Conservation (phyloP, 2,888 invertebrate genomes). For the Corbicula japonica region DNA sequence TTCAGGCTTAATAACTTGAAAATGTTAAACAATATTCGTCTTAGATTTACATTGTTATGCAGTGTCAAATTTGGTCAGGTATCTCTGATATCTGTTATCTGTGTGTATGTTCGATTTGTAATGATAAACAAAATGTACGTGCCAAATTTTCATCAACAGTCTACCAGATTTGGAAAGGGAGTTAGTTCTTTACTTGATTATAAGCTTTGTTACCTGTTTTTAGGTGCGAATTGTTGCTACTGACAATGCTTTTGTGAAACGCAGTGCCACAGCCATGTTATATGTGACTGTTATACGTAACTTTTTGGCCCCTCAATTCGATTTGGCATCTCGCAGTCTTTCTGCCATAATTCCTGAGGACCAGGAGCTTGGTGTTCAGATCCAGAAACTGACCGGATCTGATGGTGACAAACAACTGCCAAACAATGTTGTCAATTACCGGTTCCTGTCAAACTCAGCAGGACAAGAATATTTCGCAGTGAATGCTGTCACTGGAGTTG, state of each 20-base stretch:
- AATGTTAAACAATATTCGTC: too few relatives aligned
- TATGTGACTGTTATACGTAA: conserved; percentile 75
- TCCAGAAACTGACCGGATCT: conserved; percentile 56
- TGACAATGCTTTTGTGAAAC: conserved; percentile 77
- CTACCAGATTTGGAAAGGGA: too few relatives aligned
- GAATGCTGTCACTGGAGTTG: conserved; percentile 66
- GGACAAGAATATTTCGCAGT: conserved; percentile 71
- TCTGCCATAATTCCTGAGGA: conserved; percentile 69
- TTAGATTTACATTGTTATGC: too few relatives aligned
- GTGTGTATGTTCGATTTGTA: too few relatives aligned
- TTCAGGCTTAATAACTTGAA: too few relatives aligned
- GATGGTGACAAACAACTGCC: conserved; percentile 76
- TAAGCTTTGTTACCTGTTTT: too few relatives aligned
- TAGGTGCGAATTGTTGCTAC: conserved; percentile 72
- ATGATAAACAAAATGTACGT: too few relatives aligned
- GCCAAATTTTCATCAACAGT: too few relatives aligned
- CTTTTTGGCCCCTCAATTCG: conserved; percentile 66
- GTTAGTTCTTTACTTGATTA: too few relatives aligned
- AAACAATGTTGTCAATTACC: conserved; percentile 70
- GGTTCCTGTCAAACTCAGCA: conserved; percentile 24
- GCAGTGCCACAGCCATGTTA: conserved; percentile 67
- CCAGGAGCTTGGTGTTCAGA: conserved; percentile 29
- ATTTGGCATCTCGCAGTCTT: neutral
- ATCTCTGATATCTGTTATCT: too few relatives aligned
- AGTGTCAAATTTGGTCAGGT: too few relatives aligned